phyloP scores from a whole-genome alignment of 2,797 vertebrate species.

The Onychomys torridus region DNA sequence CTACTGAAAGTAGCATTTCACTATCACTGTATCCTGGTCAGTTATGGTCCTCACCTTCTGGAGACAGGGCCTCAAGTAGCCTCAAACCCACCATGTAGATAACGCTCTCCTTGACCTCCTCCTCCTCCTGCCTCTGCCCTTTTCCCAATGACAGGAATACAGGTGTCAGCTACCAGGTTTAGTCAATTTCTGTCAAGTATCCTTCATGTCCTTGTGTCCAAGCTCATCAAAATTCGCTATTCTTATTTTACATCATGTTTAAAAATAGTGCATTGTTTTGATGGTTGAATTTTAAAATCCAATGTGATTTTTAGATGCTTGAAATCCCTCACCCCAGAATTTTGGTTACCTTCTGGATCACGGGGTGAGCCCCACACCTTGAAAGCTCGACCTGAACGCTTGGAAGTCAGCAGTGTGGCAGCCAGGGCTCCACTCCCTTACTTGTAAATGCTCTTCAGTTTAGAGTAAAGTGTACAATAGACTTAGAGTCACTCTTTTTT shows the following conservation, averaged over 20 bases:
- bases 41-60: constrained; percentile 30
- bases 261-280: constrained; percentile 69
- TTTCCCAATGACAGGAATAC: not conserved
- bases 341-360: constrained; percentile 14
- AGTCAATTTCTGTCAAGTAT: not conserved
- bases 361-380: constrained; percentile 17
- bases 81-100: not conserved
- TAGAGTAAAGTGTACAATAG: constrained; percentile 78
- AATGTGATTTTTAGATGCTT: constrained; percentile 67
- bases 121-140: not conserved
- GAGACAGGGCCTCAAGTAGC: not conserved
- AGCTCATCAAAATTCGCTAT: constrained; percentile 65
- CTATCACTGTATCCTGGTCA: constrained; percentile 72
- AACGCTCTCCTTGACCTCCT: not conserved
- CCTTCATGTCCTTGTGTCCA: not conserved
- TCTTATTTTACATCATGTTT: constrained; percentile 73
- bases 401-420: constrained; percentile 9
- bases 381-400: constrained; percentile 49
- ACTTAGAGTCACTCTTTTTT: constrained; percentile 76
- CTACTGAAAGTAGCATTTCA: constrained; percentile 69
- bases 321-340: not conserved
- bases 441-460: constrained; percentile 75
- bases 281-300: constrained; percentile 60
- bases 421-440: constrained; percentile 56
- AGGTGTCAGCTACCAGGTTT: not conserved